Percentiles rank a stretch among this genome's conserved stretches.
Conservation (phyloP, 2,888 invertebrate genomes). For the Pheosia gnoma region DNA sequence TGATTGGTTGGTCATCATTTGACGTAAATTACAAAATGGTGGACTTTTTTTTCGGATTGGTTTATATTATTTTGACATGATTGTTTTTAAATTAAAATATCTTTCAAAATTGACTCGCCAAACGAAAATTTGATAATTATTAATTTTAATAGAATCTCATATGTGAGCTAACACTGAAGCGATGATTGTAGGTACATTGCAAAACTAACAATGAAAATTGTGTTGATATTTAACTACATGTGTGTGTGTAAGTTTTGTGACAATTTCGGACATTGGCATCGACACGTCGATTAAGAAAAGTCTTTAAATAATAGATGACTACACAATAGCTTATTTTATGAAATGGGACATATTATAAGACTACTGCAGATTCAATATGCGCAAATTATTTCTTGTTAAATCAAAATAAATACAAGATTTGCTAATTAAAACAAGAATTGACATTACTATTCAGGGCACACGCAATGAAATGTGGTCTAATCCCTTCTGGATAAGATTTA, state of each 20-base stretch:
- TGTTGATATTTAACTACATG: background rate
- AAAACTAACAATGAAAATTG: background rate
- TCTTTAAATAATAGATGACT: background rate
- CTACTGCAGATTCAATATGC: too few relatives aligned
- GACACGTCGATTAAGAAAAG: background rate
- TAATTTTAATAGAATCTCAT: background rate
- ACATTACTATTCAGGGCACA: too few relatives aligned
- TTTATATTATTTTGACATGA: too few relatives aligned
- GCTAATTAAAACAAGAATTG: too few relatives aligned
- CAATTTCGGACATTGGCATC: background rate
- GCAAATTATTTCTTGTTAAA: too few relatives aligned
- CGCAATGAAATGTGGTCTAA: too few relatives aligned
- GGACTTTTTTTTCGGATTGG: background rate
- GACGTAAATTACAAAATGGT: background rate
- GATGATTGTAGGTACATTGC: background rate
- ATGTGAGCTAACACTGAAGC: background rate
- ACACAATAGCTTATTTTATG: background rate
- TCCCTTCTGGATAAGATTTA: too few relatives aligned
- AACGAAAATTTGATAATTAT: background rate
- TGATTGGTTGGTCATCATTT: too few relatives aligned
- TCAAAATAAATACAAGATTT: too few relatives aligned
- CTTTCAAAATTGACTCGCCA: background rate
- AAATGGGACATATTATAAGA: too few relatives aligned
- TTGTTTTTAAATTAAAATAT: too few relatives aligned
- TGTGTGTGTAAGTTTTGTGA: background rate